A percentile compares a stretch with the other conserved stretches of the same genome.
Evolutionary conservation across 2,888 invertebrate genomes (phyloP).

Genomic region (Sarcophaga caerulescens): DNA sequence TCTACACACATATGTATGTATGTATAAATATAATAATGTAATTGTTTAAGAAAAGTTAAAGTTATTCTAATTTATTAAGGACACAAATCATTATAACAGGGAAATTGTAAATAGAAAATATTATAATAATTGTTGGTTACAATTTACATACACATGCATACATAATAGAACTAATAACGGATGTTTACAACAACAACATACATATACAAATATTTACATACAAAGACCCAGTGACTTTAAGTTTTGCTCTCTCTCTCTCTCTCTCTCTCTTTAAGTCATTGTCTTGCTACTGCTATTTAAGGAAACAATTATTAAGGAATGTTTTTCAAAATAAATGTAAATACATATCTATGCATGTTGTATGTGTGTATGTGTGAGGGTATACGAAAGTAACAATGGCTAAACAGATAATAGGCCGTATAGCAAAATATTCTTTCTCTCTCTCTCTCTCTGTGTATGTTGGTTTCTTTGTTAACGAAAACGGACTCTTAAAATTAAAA

Average conservation of each 20-base stretch:
- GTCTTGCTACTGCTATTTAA: no score
- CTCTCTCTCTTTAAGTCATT: no score
- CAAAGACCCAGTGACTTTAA: no score
- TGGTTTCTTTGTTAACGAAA: neutral
- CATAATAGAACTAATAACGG: neutral
- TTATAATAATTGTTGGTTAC: slow-evolving; percentile 36
- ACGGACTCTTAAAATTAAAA: neutral
- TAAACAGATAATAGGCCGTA: neutral
- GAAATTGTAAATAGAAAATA: slow-evolving; percentile 53
- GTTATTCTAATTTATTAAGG: slow-evolving; percentile 58
- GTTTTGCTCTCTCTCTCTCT: no score
- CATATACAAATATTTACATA: neutral
- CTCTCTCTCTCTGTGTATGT: neutral
- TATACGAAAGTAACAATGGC: neutral
- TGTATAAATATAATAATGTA: neutral
- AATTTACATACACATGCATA: slow-evolving; percentile 9
- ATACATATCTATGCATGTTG: no score
- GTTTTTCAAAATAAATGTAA: no score
- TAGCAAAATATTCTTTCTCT: neutral
- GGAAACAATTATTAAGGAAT: no score
- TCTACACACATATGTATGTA: neutral
- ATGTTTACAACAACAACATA: neutral
- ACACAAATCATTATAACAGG: slow-evolving; percentile 48
- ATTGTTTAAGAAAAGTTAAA: slow-evolving; percentile 23
- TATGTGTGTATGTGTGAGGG: neutral